Evolutionary conservation across 2,113 vertebrate genomes (phyloP).

Genomic region (Megatriorchis doriae): DNA sequence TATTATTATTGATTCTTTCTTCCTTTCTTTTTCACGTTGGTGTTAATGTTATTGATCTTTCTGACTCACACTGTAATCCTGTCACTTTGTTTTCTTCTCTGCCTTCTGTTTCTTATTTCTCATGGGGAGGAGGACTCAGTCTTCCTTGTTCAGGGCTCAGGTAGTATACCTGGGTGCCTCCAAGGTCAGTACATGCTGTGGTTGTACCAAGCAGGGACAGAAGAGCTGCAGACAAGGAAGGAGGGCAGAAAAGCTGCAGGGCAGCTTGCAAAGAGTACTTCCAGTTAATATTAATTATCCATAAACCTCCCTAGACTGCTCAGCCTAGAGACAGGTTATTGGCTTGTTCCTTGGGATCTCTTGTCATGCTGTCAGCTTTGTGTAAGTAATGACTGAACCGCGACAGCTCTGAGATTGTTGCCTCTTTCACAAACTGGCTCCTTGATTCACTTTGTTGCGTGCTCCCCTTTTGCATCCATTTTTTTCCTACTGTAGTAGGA

Average conservation of each 20-base stretch:
- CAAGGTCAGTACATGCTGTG: not conserved
- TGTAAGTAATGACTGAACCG: not conserved
- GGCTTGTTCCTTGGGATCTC: not conserved
- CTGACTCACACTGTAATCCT: not conserved
- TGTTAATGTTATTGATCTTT: not conserved
- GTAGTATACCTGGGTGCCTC: not conserved
- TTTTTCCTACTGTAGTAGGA: not conserved
- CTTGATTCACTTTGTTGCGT: not conserved
- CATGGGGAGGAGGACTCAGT: not conserved
- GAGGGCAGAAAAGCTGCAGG: not conserved
- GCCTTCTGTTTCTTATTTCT: not conserved
- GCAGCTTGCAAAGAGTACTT: not conserved
- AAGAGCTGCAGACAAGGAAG: not conserved
- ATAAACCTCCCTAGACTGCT: not conserved
- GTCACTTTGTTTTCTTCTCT: not conserved
- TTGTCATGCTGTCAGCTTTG: not conserved
- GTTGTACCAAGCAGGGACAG: not conserved
- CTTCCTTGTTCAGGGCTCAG: not conserved
- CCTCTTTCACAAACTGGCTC: not conserved
- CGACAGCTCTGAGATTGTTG: not conserved
- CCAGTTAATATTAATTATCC: not conserved
- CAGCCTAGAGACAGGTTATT: not conserved
- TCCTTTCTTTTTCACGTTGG: not conserved
- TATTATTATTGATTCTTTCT: not conserved
- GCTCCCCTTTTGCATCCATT: not conserved